A percentile compares a stretch with the other conserved stretches of the same genome.
phyloP scores from a whole-genome alignment of 35 echinoderm and acorn worm genomes.

The Ophioderma brevispina region DNA sequence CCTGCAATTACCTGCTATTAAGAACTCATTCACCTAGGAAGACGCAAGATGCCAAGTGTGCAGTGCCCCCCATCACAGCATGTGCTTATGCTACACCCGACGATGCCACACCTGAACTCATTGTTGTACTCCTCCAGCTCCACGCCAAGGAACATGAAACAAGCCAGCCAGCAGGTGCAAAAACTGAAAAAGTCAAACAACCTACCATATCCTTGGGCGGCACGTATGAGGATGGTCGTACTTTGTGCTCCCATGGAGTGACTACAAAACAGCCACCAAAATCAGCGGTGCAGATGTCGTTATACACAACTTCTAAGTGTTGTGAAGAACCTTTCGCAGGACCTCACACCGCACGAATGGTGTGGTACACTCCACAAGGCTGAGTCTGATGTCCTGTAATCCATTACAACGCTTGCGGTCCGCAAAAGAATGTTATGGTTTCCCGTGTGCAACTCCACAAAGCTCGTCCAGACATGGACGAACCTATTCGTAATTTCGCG shows the following conservation, averaged over 20 bases:
- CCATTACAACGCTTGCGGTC: conserved; percentile 51
- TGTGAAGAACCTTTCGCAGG: conserved; percentile 48
- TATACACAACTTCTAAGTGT: conserved; percentile 39
- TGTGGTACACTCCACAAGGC: conserved; percentile 20
- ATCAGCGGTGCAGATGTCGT: conserved; percentile 43
- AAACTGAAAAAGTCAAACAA: conserved; percentile 61
- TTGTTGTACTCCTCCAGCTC: background rate
- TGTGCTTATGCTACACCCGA: background rate
- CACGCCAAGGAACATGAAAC: background rate
- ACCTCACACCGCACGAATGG: conserved; percentile 28
- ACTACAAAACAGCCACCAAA: conserved; percentile 73
- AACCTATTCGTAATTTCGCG: conserved; percentile 46
- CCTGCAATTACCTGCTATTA: too few species aligned
- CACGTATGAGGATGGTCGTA: conserved; percentile 59
- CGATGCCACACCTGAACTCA: background rate
- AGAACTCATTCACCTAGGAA: too few species aligned
- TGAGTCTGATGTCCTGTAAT: conserved; percentile 14
- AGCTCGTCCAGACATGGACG: conserved; percentile 44
- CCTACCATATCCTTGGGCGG: conserved; percentile 27
- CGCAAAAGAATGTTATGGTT: conserved; percentile 54
- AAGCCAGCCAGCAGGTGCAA: background rate
- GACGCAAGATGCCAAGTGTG: too few species aligned
- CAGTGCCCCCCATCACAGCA: background rate
- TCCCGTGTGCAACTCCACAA: conserved; percentile 32
- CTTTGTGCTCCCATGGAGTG: conserved; percentile 39